Evolutionary conservation across 2,888 invertebrate species (phyloP).

Genomic region (Apamea anceps): DNA sequence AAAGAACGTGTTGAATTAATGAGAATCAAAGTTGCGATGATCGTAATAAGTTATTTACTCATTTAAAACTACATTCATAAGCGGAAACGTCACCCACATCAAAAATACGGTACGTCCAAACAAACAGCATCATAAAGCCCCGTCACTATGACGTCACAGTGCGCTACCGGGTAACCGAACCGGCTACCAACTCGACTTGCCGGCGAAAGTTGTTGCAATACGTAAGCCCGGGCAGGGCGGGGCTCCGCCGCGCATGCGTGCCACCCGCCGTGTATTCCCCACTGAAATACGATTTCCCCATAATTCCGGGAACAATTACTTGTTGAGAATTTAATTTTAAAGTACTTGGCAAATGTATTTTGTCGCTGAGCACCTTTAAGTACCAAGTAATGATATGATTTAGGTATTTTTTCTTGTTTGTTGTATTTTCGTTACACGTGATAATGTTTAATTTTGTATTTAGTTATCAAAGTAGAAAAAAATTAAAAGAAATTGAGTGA

Average conservation of each 20-base stretch:
- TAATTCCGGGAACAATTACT: constrained; percentile 79
- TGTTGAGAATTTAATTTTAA: constrained; percentile 78
- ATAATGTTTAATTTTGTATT: neutral
- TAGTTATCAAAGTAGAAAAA: neutral
- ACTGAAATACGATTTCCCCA: constrained; percentile 73
- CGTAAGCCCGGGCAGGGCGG: constrained; percentile 85
- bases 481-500: neutral
- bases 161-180: constrained; percentile 58
- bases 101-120: constrained; percentile 10
- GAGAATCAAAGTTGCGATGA: no score
- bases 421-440: neutral
- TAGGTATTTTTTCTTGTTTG: constrained; percentile 35
- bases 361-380: constrained; percentile 61
- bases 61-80: constrained; percentile 1
- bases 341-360: constrained; percentile 71
- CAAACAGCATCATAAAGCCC: constrained; percentile 47
- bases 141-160: constrained; percentile 55
- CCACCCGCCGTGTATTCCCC: constrained; percentile 55
- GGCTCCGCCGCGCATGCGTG: constrained; percentile 83
- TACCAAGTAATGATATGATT: constrained; percentile 56
- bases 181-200: constrained; percentile 55
- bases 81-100: constrained; percentile 10
- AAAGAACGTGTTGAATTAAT: no score
- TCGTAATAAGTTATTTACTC: no score
- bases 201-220: constrained; percentile 51